Conservation (phyloP, 2,888 invertebrate species). For the Ptycholaimellus sp. region DNA sequence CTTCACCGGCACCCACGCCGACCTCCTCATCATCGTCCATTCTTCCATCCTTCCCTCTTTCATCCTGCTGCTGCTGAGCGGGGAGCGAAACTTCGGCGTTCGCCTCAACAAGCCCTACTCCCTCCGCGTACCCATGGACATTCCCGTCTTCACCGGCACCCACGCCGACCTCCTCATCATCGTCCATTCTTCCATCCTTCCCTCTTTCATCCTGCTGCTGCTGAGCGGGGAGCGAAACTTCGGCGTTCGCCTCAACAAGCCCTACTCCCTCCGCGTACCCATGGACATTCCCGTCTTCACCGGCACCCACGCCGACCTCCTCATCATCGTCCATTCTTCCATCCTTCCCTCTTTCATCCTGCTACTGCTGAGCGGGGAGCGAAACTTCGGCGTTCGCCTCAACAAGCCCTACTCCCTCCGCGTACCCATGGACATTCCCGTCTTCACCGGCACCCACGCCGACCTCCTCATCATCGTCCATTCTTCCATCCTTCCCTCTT, state of each 20-base stretch:
- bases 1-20: conserved; percentile 88
- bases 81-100: conserved; percentile 97
- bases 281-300: conserved; percentile 99
- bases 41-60: too few relatives aligned
- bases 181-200: conserved; percentile 41
- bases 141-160: conserved; percentile 85
- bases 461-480: conserved; percentile 77
- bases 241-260: conserved; percentile 95
- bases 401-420: conserved; percentile 95
- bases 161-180: conserved; percentile 92
- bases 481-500: too few relatives aligned
- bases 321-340: conserved; percentile 58
- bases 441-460: conserved; percentile 88
- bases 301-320: conserved; percentile 79
- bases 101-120: conserved; percentile 93
- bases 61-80: conserved; percentile 74
- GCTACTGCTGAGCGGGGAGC: conserved; percentile 74
- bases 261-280: conserved; percentile 86
- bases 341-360: too few relatives aligned
- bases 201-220: conserved; percentile 79
- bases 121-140: conserved; percentile 94
- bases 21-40: conserved; percentile 69
- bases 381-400: conserved; percentile 94
- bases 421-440: conserved; percentile 97
- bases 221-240: conserved; percentile 94